phyloP scores from a whole-genome alignment of 2,797 vertebrate species.

The Falco biarmicus region DNA sequence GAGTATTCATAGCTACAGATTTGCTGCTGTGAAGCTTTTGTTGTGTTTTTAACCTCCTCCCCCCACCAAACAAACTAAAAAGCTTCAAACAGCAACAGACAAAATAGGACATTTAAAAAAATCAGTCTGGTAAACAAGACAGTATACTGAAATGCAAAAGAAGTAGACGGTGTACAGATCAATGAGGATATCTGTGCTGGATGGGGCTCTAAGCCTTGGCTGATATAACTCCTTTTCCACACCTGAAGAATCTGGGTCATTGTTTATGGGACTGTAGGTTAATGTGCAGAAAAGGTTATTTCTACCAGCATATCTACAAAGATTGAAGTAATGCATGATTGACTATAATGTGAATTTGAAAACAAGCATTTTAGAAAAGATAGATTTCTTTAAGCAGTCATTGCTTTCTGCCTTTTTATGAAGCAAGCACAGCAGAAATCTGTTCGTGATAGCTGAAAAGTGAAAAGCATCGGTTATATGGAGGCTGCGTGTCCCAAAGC shows the following conservation, averaged over 20 bases:
- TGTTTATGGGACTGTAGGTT: neutral
- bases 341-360: slow-evolving; percentile 29
- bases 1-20: neutral
- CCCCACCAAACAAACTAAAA: neutral
- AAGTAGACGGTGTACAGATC: neutral
- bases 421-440: neutral
- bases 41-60: neutral
- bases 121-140: neutral
- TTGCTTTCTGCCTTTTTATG: slow-evolving; percentile 29
- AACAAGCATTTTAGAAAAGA: slow-evolving; percentile 17
- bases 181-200: slow-evolving; percentile 4
- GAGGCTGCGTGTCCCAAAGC: neutral
- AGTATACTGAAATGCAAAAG: neutral
- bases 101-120: neutral
- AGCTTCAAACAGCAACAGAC: neutral
- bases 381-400: neutral
- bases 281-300: neutral
- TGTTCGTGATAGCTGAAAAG: neutral
- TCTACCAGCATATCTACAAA: neutral
- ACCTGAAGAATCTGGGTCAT: neutral
- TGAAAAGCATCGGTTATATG: neutral
- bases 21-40: neutral
- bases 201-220: neutral
- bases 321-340: slow-evolving; percentile 1
- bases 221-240: neutral